Evolutionary conservation across 1,140 invertebrate genomes (phyloP).

Genomic region (Drosophila trapezifrons): DNA sequence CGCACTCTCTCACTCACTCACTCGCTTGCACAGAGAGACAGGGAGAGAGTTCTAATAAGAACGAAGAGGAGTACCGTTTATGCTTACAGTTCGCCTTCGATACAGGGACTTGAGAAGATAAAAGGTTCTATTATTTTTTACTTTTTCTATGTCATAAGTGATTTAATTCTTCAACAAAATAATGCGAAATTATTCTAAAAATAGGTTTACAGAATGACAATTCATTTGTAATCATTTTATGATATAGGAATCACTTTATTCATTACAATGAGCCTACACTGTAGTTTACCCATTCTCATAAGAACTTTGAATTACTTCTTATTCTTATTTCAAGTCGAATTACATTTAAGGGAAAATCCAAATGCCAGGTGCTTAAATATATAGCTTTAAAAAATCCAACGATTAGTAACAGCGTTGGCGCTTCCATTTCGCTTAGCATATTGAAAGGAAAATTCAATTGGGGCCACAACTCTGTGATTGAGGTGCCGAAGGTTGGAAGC

Average conservation of each 20-base stretch:
- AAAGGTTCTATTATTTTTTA: no score
- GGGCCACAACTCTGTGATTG: constrained; percentile 2
- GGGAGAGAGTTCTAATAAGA: constrained; percentile 21
- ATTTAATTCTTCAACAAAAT: not conserved
- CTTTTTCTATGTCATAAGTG: no score
- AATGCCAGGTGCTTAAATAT: constrained; percentile 11
- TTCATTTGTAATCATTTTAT: not conserved
- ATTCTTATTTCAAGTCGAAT: constrained; percentile 3
- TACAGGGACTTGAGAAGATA: not conserved
- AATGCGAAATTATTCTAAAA: not conserved
- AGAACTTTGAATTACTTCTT: not conserved
- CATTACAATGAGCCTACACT: not conserved
- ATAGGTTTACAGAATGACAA: not conserved
- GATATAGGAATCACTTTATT: not conserved
- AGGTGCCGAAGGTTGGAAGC: constrained; percentile 22
- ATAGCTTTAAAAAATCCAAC: not conserved
- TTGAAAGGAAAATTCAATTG: constrained; percentile 36
- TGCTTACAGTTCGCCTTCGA: no score
- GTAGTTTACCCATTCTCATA: not conserved
- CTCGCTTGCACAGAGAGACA: not conserved
- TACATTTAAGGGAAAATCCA: not conserved
- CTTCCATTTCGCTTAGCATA: constrained; percentile 3
- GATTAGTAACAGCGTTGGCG: constrained; percentile 10
- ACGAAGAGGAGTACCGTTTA: constrained; percentile 14
- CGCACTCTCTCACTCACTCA: not conserved